Evolutionary conservation across 2,113 vertebrate species (phyloP).

Genomic region (Caretta caretta): DNA sequence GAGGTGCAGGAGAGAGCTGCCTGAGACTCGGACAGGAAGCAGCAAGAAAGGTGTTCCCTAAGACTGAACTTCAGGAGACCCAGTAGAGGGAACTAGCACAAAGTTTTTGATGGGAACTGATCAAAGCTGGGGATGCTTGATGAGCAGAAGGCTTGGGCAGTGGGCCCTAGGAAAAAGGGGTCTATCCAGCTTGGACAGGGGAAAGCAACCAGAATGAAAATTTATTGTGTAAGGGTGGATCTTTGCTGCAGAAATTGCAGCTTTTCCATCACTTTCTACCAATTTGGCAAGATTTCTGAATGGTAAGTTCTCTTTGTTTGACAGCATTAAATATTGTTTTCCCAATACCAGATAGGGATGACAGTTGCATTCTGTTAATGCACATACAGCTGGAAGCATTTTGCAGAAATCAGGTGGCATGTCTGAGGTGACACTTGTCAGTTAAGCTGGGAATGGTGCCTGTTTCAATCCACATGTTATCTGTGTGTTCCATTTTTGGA

Average conservation of each 20-base stretch:
- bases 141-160: background rate
- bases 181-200: background rate
- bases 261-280: background rate
- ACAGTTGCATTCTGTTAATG: background rate
- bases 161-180: background rate
- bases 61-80: background rate
- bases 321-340: background rate
- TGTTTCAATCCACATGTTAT: background rate
- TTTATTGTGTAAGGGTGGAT: background rate
- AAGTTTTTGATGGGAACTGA: background rate
- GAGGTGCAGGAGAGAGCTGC: background rate
- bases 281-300: background rate
- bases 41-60: background rate
- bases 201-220: background rate
- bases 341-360: background rate
- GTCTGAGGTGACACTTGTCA: background rate
- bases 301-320: background rate
- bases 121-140: background rate
- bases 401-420: background rate
- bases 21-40: background rate
- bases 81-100: background rate
- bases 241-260: background rate
- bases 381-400: background rate
- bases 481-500: background rate
- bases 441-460: background rate